Evolutionary conservation across 2,113 vertebrate genomes (phyloP), one percentile per base, ranked within the genome.

Genomic region (Myiozetetes cayanensis): DNA sequence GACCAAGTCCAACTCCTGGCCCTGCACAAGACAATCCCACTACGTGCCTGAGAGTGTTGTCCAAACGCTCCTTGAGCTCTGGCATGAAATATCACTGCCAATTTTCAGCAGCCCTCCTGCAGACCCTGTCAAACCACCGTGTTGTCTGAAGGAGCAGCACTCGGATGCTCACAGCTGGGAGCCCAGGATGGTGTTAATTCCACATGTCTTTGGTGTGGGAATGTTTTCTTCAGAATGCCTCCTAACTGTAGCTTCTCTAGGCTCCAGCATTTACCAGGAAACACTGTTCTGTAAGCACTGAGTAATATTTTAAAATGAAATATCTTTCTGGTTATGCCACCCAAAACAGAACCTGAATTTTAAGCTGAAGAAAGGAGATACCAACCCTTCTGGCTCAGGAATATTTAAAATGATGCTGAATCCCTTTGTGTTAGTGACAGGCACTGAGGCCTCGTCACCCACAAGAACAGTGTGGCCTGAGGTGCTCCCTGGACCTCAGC

Each of bases 101-200:
- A 14, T 55, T 83, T 74, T 72, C 44, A 63, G 25, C 33, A 58
- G 3, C 33, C 31, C 52, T 75, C 61, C 46, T 13, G 18, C 43
- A 35, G 2, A 2, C 12, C 35, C 46, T 76, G 62, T 9, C 78
- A 44, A 35, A 25, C 44, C 75, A 70, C 37, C 0, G 0, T 14
- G 33, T 0, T 68, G 7, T 11, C 20, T 1, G 0, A n/a, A 52
- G 1, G 5, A 83, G 59, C 44, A 15, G 47, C 65, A 67, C 58
- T 35, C 21, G 8, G 74, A 66, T 7, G 13, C 41, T 72, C 4
- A 2, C 59, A 44, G 35, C 76, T 58, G 28, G 17, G 12, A 79
- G 46, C 58, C 55, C 52, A 50, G 46, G 47, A 67, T 4, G 0
- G 43, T 14, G 30, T 21, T 63, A 70, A 86, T 81, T 92, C 61